Base-by-base conservation (phyloP, 2,797 vertebrate genomes). In the Phoeniculus purpureus region DNA sequence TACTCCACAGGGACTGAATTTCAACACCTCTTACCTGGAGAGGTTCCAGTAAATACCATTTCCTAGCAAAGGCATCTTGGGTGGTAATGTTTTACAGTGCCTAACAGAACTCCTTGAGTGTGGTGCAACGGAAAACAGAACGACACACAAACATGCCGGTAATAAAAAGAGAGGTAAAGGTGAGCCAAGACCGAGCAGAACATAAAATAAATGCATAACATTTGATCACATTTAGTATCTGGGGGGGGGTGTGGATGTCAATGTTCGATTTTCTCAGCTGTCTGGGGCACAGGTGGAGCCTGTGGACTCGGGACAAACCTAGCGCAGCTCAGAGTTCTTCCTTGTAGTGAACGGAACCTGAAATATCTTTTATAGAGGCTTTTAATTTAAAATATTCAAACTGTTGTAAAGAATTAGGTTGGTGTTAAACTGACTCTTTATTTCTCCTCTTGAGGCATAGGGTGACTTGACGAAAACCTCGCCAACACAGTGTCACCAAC, bases 21-120 rank as follows among this genome's bases (percentile, higher is more conserved):
- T 73, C 23, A 93, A 85, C 7, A 92, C 58, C 79, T 96, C 98
- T 99, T 98, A 98, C 98, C 98, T 99, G 98, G 98, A 98, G 68
- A 98, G 97, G 96, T 98, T 98, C 98, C 98, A 99, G 97, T 98
- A 98, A 98, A 98, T 98, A 98, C 98, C 97, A 74, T 98, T 99
- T 96, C 98, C 98, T 98, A 99, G 98, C 91, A 99, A 98, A 97
- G 98, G 98, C 99, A 99, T 99, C 98, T 98, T 98, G 94, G 98
- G 98, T 89, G 98, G 98, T 86, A 99, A 98, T 88, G 98, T 98
- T 98, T 98, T 98, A 98, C 96, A 98, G 96, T 98, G 96, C 97
- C 98, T 98, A 98, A 97, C 95, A 98, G 98, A 92, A 95, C 97
- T 98, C 98, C 98, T 98, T 98, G 93, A 97, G 93, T 94, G 32